Evolutionary conservation across 92 coral and sea anemone species (phyloP), one percentile per base, ranked within the genome.

Genomic region (Parazoanthus darwini): DNA sequence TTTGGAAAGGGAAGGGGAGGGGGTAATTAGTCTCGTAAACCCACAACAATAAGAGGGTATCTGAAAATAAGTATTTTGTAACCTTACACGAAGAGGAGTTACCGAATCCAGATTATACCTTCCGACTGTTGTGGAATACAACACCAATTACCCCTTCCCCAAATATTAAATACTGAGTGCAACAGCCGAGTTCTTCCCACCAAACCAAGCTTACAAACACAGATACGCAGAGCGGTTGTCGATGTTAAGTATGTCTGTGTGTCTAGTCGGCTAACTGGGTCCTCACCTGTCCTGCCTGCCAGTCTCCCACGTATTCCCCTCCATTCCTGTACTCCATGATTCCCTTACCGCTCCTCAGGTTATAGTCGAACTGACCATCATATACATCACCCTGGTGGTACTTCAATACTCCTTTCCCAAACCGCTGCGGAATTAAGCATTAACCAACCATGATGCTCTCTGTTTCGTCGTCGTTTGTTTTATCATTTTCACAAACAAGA

Each of bases 351-450:
- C 92, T 91, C 91, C 94, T 78, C 70, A 90, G 71, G 88, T 95
- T 93, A 86, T 91, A 94, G 81, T 94, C 94, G 89, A 93, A 97
- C 85, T 89, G 92, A 48, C 99, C 99, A 3, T 97, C 93, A 59
- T 97, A 97, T 33, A 91, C 77, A 82, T 90, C 94, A 39, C 99
- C 99, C 80, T 97, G 91, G 48, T 91, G 93, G 90, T 91, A 94
- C 87, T 89, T 86, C 89, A 92, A 79, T 42, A 92, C 79, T 23
- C 98, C 98, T 84, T 95, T 94, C 20, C 99, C 98, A 86, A 90
- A 93, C 23, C 98, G 93, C 99, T 95, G 86, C 39, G 80, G 59
- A 72, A 70, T 16, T 13, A 50, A 50, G n/a, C 35, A 4, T 70
- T 20, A 13, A 4, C 46, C 66, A 77, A 71, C 37, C 25, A 10